Base-by-base conservation (phyloP, 2,113 vertebrate genomes). In the Crotalus viridis region DNA sequence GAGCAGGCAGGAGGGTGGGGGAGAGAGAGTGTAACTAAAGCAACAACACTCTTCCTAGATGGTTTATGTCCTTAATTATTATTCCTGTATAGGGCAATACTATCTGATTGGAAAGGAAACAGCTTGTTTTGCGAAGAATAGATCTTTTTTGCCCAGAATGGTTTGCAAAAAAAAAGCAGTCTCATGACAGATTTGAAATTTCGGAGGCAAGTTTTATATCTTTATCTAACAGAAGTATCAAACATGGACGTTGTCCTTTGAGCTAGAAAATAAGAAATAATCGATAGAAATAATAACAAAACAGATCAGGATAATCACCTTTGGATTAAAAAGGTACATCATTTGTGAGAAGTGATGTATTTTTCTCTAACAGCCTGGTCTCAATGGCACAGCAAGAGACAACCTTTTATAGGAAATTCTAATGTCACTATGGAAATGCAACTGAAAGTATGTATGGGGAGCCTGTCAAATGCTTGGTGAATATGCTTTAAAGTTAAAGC, bases 161-260 rank as follows among this genome's bases (percentile, higher is more conserved):
- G 89, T 92, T 87, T 1, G 89, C 89, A 94, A 95, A 95, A 91
- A 95, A 91, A 92, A 56, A 96, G 88, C 92, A 95, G 92, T 95
- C 93, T 95, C 94, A 94, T 95, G 96, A 94, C 94, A 95, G 95
- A 90, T 95, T 93, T 95, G 92, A 96, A 89, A 94, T 95, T 93
- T 93, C 92, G 94, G 94, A 94, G 94, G 93, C 91, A 91, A 15
- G 94, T 95, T 96, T 96, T 94, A 91, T 94, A 94, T 95, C 93
- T 96, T 96, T 95, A 97, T 96, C 96, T 96, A 94, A 96, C 94
- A 69, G 93, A 95, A 94, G 89, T 19, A 92, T 94, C 93, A 96
- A 94, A 97, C 19, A 13, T 92, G 92, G 96, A 93, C 39, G 91
- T 93, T 39, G 26, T 95, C 94, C 95, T 89, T 10, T 57, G 93